These are phyloP conservation scores for Trematomus loennbergii DNA, from an alignment of 2,113 vertebrate genomes.

Conservation along the genomic window DNA sequence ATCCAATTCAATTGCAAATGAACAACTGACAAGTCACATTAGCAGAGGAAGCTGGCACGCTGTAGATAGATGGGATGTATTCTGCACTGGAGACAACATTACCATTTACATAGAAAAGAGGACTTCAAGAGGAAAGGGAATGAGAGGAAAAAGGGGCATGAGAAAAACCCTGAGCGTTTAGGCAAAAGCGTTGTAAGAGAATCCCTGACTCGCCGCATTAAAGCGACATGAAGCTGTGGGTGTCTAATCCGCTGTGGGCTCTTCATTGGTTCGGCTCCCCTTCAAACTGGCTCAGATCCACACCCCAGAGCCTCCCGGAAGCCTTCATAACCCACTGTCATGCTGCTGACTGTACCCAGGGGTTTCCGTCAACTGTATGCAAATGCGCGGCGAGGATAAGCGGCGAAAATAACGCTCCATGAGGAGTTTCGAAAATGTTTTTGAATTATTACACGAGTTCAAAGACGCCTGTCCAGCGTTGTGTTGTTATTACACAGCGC, in stretches of 20 bases:
- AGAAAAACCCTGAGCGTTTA: conserved; percentile 78
- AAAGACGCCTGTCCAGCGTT: conserved; percentile 55
- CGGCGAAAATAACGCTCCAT: conserved; percentile 52
- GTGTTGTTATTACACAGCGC: conserved; percentile 44
- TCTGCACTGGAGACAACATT: conserved; percentile 55
- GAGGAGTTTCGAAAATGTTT: conserved; percentile 59
- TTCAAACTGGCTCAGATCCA: conserved; percentile 84
- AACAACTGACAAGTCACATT: conserved; percentile 15
- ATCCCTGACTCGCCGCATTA: conserved; percentile 84
- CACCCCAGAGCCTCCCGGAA: conserved; percentile 81
- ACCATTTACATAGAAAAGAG: conserved; percentile 64
- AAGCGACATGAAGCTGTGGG: conserved; percentile 85
- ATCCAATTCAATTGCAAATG: conserved; percentile 24
- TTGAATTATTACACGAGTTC: conserved; percentile 58
- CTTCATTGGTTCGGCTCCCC: conserved; percentile 80
- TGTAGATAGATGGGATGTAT: conserved; percentile 30
- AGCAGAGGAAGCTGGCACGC: conserved; percentile 14
- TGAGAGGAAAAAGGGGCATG: conserved; percentile 46
- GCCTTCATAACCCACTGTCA: conserved; percentile 79
- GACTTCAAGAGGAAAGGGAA: conserved; percentile 57
- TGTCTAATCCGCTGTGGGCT: conserved; percentile 85
- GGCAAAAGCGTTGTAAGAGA: conserved; percentile 78
- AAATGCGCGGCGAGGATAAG: conserved; percentile 70
- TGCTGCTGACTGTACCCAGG: conserved; percentile 79
- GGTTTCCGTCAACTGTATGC: conserved; percentile 76